phyloP scores from a whole-genome alignment of 2,113 vertebrate species.

The Neopipo cinnamomea region DNA sequence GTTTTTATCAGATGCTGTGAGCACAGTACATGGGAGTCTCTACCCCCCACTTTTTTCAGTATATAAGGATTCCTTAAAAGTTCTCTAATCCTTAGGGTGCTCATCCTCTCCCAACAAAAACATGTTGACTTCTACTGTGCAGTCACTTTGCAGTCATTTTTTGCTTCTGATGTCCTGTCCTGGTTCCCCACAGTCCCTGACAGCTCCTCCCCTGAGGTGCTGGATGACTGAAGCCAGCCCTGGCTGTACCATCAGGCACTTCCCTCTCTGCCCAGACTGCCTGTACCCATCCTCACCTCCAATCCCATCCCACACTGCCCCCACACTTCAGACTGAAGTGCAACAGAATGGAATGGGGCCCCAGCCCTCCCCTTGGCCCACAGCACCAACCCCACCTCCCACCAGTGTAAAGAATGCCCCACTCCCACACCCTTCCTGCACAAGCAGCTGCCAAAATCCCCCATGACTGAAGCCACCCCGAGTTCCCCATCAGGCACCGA shows the following conservation, averaged over 20 bases:
- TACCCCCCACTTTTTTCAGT: background rate
- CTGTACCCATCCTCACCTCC: rapidly evolving
- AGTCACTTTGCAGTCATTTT: background rate
- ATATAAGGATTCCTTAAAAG: background rate
- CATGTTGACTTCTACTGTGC: background rate
- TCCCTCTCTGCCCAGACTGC: background rate
- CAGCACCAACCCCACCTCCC: background rate
- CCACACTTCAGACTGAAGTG: background rate
- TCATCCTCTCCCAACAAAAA: background rate
- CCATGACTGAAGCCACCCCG: rapidly evolving
- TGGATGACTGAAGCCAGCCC: background rate
- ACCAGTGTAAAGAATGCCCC: background rate
- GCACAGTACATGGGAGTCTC: too few species aligned
- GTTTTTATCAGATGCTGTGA: background rate
- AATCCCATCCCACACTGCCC: background rate
- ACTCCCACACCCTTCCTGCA: background rate
- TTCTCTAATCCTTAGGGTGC: background rate
- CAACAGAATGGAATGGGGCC: background rate
- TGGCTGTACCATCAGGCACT: rapidly evolving
- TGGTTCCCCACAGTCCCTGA: rapidly evolving
- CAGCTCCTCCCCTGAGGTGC: background rate
- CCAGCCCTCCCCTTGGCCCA: background rate
- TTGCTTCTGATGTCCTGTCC: background rate
- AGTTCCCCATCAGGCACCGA: rapidly evolving
- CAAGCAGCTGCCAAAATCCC: background rate